A percentile compares a stretch with the other conserved stretches of the same genome.
phyloP scores from a whole-genome alignment of 2,797 vertebrate species.

The Sebastes nivosus region DNA sequence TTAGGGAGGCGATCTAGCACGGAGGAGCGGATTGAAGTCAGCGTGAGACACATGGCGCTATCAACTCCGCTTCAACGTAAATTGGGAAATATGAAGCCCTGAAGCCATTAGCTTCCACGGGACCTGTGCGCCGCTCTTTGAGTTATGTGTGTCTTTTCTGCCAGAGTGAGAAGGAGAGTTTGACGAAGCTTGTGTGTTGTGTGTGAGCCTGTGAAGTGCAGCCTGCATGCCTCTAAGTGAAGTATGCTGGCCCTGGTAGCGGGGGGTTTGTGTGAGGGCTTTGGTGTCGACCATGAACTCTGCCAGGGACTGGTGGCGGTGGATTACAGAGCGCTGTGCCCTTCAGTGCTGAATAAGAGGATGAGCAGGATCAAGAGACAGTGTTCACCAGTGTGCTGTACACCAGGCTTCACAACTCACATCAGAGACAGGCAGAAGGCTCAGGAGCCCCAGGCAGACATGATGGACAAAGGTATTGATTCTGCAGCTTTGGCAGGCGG shows the following conservation, averaged over 20 bases:
- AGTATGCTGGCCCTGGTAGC: constrained; percentile 3
- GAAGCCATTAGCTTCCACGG: constrained; percentile 15
- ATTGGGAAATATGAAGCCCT: constrained; percentile 33
- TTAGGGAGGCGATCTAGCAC: constrained; percentile 59
- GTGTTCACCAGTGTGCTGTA: constrained; percentile 53
- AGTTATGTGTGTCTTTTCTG: constrained; percentile 15
- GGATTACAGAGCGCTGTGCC: constrained; percentile 64
- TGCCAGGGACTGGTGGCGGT: constrained; percentile 48
- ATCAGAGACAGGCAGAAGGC: constrained; percentile 47
- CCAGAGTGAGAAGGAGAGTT: constrained; percentile 13
- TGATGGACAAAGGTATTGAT: constrained; percentile 55
- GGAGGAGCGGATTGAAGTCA: constrained; percentile 44
- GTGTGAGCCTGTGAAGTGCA: constrained; percentile 2
- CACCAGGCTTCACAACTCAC: constrained; percentile 49
- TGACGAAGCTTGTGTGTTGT: constrained; percentile 17
- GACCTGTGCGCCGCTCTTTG: constrained; percentile 11
- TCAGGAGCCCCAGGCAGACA: constrained; percentile 46
- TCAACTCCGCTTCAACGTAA: constrained; percentile 8
- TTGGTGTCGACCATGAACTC: constrained; percentile 58
- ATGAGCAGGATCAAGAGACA: constrained; percentile 66
- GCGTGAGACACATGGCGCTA: constrained; percentile 37
- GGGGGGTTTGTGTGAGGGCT: constrained; percentile 42
- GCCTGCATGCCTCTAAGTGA: constrained; percentile 15
- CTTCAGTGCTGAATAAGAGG: constrained; percentile 69
- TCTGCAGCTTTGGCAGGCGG: constrained; percentile 22